phyloP scores from a whole-genome alignment of 2,113 vertebrate genomes.

The Zosterops pallidus region DNA sequence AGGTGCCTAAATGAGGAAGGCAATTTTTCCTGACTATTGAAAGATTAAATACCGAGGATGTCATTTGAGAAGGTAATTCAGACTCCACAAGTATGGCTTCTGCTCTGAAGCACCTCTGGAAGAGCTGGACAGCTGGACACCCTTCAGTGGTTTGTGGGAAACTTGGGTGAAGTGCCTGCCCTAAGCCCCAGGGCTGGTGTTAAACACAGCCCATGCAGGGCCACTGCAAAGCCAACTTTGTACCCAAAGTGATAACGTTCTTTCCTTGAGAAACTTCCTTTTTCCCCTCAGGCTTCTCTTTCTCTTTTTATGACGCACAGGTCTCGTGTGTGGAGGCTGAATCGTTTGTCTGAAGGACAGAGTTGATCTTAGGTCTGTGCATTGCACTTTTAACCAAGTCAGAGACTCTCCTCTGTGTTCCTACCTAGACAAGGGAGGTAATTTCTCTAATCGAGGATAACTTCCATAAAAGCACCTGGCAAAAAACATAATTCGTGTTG shows the following conservation, averaged over 20 bases:
- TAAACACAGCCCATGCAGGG: background rate
- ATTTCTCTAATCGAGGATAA: background rate
- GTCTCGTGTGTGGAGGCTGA: background rate
- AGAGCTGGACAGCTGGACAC: background rate
- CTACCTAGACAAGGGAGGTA: background rate
- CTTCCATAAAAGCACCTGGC: background rate
- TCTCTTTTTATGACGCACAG: background rate
- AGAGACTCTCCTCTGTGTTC: background rate
- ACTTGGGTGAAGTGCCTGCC: background rate
- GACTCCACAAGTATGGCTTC: background rate
- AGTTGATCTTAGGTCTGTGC: background rate
- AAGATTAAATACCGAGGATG: background rate
- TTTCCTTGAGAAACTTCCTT: background rate
- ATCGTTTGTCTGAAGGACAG: background rate
- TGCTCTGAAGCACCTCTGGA: background rate
- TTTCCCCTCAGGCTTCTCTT: background rate
- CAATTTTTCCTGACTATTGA: background rate
- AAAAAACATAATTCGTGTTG: background rate
- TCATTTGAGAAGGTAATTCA: background rate
- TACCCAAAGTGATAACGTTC: background rate
- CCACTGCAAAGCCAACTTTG: background rate
- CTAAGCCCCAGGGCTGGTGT: background rate
- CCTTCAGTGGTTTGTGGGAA: background rate
- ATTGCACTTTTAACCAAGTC: background rate
- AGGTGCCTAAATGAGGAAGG: background rate